Base-by-base conservation (phyloP, 2,888 invertebrate species). In the Drosophila algonquin region DNA sequence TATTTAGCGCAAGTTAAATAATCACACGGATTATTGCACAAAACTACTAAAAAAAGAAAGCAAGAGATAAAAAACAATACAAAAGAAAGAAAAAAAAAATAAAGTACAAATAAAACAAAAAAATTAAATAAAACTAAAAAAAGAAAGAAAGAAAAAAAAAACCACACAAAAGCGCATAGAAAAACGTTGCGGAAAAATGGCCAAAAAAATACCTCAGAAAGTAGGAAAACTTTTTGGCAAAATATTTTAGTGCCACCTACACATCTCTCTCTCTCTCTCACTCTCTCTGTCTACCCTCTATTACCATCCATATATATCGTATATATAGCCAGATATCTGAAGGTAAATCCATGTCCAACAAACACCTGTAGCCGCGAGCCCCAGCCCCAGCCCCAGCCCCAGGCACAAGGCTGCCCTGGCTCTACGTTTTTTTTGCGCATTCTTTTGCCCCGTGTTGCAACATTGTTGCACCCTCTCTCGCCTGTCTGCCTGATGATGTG, bases 1-100 rank as follows among this genome's bases (percentile, higher is more conserved):
- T 87, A 83, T 87, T 88, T 84, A 79, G 88, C 86, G 79, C 88
- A 88, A 84, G 88, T 88, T 86, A 87, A 86, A 86, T 88, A 86
- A 86, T 88, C 88, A 79, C 73, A 80, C 70, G 86, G 86, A 86
- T 88, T 86, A 88, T 12, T 27, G 21, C 59, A 57, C 24, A 59
- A 76, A 72, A 73, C 76, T 79, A 75, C 73, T 70, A 77, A 75
- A 83, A 76, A 5, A 35, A 24, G 4, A 24, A 24, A 0, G 24
- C 4, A 24, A 24, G 24, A 24, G 24, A 24, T 6, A 1, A 10
- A 10, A 32, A 9, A 40, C 2, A 40, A 40, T 4, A 14, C 14
- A 40, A 2, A 40, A 7, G 6, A n/a, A 40, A n/a, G n/a, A 40
- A 40, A 40, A n/a, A 12, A 32, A 10, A 40, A 40, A 40, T 7